Percentiles rank a stretch among this genome's conserved stretches.
Evolutionary conservation across 2,797 vertebrate genomes (phyloP).

Genomic region (Sylvilagus floridanus): DNA sequence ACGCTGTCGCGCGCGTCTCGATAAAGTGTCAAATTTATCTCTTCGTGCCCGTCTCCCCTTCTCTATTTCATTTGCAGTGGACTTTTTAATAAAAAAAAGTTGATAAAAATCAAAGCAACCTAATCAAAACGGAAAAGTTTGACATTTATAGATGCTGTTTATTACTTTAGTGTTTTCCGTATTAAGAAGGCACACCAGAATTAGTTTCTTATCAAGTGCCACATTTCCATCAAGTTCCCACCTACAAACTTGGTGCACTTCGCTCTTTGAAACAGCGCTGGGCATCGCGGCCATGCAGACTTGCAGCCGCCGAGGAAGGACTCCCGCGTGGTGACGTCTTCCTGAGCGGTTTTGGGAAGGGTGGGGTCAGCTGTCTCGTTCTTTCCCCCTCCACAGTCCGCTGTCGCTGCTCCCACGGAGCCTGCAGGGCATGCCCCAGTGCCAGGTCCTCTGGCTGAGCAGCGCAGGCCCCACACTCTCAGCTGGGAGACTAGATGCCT

Average conservation of each 20-base stretch:
- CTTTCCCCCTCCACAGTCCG: fast-evolving
- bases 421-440: neutral
- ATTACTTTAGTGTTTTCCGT: slow-evolving; percentile 73
- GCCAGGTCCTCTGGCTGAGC: neutral
- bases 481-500: neutral
- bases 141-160: slow-evolving; percentile 82
- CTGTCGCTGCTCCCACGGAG: neutral
- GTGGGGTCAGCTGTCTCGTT: neutral
- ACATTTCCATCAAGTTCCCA: slow-evolving; percentile 72
- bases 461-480: no score
- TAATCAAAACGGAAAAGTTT: slow-evolving; percentile 77
- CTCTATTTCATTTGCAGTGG: slow-evolving; percentile 74
- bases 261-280: neutral
- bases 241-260: slow-evolving; percentile 58
- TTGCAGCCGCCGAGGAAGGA: fast-evolving
- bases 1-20: slow-evolving; percentile 31
- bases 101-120: slow-evolving; percentile 80
- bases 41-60: neutral
- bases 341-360: neutral
- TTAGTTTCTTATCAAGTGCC: slow-evolving; percentile 81
- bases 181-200: slow-evolving; percentile 72
- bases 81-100: slow-evolving; percentile 79
- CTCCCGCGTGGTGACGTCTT: neutral
- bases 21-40: slow-evolving; percentile 71
- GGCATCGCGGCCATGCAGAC: neutral